Evolutionary conservation across 2,113 vertebrate species (phyloP).

Genomic region (Cyanoramphus novaezelandiae): DNA sequence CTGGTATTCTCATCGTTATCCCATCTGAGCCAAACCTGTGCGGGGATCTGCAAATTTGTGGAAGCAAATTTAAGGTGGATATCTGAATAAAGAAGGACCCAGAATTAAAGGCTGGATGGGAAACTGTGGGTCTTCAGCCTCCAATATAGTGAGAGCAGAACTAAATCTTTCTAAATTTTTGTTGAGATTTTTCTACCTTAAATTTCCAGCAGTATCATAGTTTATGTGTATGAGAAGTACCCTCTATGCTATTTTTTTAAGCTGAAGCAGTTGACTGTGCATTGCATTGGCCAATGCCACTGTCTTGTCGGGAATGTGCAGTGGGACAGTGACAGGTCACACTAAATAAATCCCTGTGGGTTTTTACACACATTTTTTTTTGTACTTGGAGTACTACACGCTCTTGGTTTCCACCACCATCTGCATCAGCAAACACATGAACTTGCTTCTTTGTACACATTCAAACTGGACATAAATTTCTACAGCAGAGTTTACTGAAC

Average conservation of each 20-base stretch:
- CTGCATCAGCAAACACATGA: background rate
- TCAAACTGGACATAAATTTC: conserved; percentile 43
- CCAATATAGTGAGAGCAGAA: background rate
- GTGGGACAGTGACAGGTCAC: background rate
- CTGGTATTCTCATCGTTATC: background rate
- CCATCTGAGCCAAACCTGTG: background rate
- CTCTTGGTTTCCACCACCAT: background rate
- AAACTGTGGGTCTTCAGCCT: background rate
- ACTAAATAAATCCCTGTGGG: background rate
- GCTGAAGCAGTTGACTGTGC: background rate
- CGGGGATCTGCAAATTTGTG: background rate
- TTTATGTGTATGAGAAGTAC: background rate
- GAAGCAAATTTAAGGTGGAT: background rate
- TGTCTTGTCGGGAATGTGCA: background rate
- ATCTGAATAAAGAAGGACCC: background rate
- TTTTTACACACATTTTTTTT: background rate
- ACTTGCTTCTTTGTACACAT: conserved; percentile 23
- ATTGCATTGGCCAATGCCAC: background rate
- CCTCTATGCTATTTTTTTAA: background rate
- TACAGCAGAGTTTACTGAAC: conserved; percentile 45
- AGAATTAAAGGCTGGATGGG: background rate
- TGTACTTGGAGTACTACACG: background rate
- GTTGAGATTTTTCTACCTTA: background rate
- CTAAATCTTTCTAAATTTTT: background rate
- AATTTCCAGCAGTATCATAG: background rate